Evolutionary conservation across 2,888 invertebrate species (phyloP).

Genomic region (Boloria selene): DNA sequence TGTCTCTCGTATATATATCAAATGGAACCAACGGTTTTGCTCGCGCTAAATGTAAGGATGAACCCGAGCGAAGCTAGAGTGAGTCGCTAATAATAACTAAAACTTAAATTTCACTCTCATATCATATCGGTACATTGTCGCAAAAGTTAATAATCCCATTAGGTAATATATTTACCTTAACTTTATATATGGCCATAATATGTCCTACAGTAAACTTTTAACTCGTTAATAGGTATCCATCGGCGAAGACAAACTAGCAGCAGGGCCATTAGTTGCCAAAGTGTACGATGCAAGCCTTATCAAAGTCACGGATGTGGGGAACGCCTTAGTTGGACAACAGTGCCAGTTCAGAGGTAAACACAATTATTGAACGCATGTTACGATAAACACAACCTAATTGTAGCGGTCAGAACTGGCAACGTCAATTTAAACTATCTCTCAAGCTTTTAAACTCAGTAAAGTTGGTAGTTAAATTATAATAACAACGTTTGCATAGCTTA

Average conservation of each 20-base stretch:
- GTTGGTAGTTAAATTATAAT: conserved; percentile 1
- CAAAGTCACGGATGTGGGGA: conserved; percentile 96
- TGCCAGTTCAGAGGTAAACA: conserved; percentile 95
- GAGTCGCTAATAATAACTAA: no score
- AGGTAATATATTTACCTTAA: no score
- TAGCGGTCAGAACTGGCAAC: conserved; percentile 15
- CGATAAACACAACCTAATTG: conserved; percentile 15
- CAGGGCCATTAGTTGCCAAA: conserved; percentile 95
- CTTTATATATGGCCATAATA: no score
- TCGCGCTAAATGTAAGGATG: no score
- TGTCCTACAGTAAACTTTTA: neutral
- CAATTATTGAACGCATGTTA: conserved; percentile 18
- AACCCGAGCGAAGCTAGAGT: no score
- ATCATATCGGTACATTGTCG: no score
- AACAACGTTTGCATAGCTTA: neutral
- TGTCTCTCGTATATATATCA: no score
- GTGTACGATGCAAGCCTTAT: conserved; percentile 97
- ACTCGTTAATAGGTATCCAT: conserved; percentile 81
- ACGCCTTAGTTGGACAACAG: conserved; percentile 96
- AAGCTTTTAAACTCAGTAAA: conserved; percentile 7
- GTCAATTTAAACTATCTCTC: conserved; percentile 8
- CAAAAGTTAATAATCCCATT: no score
- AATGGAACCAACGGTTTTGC: no score
- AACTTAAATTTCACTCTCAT: no score
- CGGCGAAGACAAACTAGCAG: conserved; percentile 93